A percentile compares a stretch with the other conserved stretches of the same genome.
Evolutionary conservation across 2,113 vertebrate species (phyloP).

Genomic region (Rhynchomys soricoides): DNA sequence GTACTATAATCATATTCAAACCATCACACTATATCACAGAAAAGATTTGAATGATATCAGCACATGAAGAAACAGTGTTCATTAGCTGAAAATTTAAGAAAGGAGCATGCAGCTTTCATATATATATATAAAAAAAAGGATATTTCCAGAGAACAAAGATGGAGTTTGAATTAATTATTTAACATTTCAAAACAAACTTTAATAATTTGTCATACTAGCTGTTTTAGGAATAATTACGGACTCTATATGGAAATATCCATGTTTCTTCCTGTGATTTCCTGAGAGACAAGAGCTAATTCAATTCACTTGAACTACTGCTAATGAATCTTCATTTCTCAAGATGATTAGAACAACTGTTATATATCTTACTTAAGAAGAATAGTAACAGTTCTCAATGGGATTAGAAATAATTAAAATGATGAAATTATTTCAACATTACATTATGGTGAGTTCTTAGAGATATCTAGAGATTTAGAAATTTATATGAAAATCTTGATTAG

Average conservation of each 20-base stretch:
- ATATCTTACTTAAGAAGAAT: constrained; percentile 62
- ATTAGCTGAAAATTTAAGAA: background rate
- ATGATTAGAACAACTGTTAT: background rate
- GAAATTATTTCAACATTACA: constrained; percentile 41
- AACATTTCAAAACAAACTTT: background rate
- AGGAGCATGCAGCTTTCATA: background rate
- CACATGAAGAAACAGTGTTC: background rate
- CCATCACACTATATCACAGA: background rate
- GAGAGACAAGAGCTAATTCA: constrained; percentile 17
- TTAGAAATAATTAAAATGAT: constrained; percentile 72
- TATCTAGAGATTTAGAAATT: constrained; percentile 9
- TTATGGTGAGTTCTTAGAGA: constrained; percentile 55
- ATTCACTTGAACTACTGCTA: constrained; percentile 44
- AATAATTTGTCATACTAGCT: background rate
- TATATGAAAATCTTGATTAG: constrained; percentile 51
- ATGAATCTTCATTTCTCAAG: constrained; percentile 49
- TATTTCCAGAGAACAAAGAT: background rate
- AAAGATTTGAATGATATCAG: background rate
- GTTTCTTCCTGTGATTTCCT: background rate
- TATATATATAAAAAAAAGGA: too few species aligned
- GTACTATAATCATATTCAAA: too few species aligned
- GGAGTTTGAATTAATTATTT: background rate
- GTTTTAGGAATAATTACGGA: background rate
- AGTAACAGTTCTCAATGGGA: constrained; percentile 6
- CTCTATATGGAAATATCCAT: background rate